Evolutionary conservation across 2,888 invertebrate species (phyloP), one percentile per base, ranked within the genome.

Genomic region (Tholera decimalis): DNA sequence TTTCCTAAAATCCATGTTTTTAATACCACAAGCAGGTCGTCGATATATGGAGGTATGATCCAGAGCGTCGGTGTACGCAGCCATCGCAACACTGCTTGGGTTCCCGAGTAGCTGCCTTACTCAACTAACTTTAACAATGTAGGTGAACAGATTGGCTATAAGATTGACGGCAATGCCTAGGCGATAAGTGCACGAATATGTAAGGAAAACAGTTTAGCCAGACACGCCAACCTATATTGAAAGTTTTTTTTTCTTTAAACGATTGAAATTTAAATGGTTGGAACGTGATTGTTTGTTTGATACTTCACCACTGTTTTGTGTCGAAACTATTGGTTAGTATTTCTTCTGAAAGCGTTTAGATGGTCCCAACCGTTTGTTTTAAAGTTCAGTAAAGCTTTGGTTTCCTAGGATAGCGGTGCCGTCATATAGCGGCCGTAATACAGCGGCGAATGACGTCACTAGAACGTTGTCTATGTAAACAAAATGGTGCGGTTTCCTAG

Each of bases 41-140:
- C 95, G 96, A 87, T 97, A 97, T 89, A 97, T 97, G 88, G 96
- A 96, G 37, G 97, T 97, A 85, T 97, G 97, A 79, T 96, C 94
- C 47, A 96, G 91, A 70, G 90, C 86, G 63, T 93, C 93, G 24
- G 87, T 79, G 72, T 89, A 84, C 53, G 88, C 88, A 54, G 88
- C 87, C 94, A 94, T 93, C 55, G 75, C 80, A 55, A 67, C 56
- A 71, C 74, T 61, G 64, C 60, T 71, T 44, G 53, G 37, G 47
- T 67, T 72, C 74, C 61, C 63, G 46, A 66, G 37, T 51, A 62
- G 37, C 49, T 51, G 61, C 56, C 68, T 78, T 55, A 66, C 73
- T 65, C 69, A 76, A 82, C 82, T 82, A 80, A 82, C 70, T 82
- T 80, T 70, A 82, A 80, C 82, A 54, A 81, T 67, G 73, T 81